These are phyloP conservation scores for Eurytoma californica DNA, from an alignment of 2,888 invertebrate genomes.

Conservation along the genomic window DNA sequence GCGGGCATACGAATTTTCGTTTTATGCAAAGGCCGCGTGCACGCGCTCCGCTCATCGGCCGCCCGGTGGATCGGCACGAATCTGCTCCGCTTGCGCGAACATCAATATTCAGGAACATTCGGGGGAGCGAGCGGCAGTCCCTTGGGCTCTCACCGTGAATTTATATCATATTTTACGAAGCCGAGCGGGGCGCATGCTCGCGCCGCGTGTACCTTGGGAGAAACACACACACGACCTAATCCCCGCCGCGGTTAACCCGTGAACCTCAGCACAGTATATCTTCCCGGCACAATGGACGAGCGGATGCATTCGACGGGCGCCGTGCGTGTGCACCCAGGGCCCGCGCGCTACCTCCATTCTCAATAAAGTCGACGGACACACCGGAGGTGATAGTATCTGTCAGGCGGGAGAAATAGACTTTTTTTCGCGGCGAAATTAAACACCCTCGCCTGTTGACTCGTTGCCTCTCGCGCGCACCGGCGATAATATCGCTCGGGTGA, in stretches of 20 bases:
- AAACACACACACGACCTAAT: conserved; percentile 40
- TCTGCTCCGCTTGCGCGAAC: background rate
- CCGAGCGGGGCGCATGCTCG: background rate
- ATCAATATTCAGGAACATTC: conserved; percentile 37
- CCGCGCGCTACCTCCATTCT: conserved; percentile 23
- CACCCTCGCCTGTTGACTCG: conserved; percentile 28
- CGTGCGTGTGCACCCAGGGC: background rate
- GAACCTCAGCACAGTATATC: conserved; percentile 72
- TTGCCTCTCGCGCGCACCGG: background rate
- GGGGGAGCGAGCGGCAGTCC: background rate
- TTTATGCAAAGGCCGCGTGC: conserved; percentile 33
- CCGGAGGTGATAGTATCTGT: conserved; percentile 50
- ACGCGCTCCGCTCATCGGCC: background rate
- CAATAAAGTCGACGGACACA: conserved; percentile 45
- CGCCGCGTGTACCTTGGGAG: background rate
- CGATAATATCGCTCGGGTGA: conserved; percentile 9
- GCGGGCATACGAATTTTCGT: conserved; percentile 25
- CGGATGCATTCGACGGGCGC: conserved; percentile 47
- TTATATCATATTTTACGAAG: conserved; percentile 43
- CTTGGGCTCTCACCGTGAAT: conserved; percentile 16
- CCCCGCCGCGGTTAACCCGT: conserved; percentile 71
- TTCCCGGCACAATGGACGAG: conserved; percentile 65
- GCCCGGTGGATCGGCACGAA: background rate
- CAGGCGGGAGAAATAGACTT: conserved; percentile 40
- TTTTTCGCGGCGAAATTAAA: conserved; percentile 29